Conservation (phyloP, 2,888 invertebrate genomes). For the Tenthredo livida region DNA sequence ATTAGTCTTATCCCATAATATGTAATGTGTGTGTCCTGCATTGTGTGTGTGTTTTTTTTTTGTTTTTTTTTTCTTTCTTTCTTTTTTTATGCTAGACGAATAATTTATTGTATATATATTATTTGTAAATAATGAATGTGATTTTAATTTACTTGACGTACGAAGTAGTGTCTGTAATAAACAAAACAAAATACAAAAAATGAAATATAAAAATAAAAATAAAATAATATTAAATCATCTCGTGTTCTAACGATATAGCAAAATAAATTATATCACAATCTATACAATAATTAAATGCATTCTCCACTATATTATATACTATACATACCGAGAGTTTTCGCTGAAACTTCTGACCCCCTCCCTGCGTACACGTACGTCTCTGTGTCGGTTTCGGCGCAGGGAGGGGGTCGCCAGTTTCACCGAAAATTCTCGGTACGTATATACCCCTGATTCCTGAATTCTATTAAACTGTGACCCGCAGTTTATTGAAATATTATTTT, state of each 20-base stretch:
- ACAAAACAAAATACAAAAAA: conserved; percentile 54
- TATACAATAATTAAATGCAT: conserved; percentile 1
- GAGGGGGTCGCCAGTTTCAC: too few relatives aligned
- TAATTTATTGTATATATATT: conserved; percentile 61
- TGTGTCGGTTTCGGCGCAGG: too few relatives aligned
- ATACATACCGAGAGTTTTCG: too few relatives aligned
- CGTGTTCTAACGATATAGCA: conserved; percentile 76
- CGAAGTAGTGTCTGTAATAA: conserved; percentile 57
- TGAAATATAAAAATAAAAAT: conserved; percentile 53
- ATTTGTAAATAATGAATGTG: conserved; percentile 74
- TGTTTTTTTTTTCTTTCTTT: background rate
- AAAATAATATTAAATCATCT: conserved; percentile 68
- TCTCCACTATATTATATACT: background rate
- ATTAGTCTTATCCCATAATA: too few relatives aligned
- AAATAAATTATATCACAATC: conserved; percentile 74
- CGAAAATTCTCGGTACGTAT: too few relatives aligned
- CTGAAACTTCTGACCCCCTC: too few relatives aligned
- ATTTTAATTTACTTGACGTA: conserved; percentile 72
- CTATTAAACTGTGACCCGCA: too few relatives aligned
- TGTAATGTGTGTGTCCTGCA: too few relatives aligned
- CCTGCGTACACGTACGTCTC: too few relatives aligned
- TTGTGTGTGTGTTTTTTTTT: background rate
- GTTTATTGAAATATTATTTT: background rate
- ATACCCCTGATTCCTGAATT: background rate
- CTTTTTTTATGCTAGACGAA: background rate